Evolutionary conservation across 2,888 invertebrate species (phyloP).

Genomic region (Diplazon laetatorius): DNA sequence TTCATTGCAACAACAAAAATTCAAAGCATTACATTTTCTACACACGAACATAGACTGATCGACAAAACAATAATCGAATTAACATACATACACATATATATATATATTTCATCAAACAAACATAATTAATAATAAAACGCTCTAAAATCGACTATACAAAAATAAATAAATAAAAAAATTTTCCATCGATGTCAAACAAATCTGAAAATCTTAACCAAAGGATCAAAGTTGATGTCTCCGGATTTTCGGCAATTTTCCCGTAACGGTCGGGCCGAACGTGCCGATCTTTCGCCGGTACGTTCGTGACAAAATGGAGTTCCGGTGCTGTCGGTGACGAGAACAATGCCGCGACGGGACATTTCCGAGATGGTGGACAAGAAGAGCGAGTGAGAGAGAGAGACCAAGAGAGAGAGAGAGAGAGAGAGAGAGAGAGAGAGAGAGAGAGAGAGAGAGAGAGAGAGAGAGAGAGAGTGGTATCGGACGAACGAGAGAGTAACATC

Average conservation of each 20-base stretch:
- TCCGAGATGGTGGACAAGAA: constrained; percentile 15
- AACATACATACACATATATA: too few species aligned
- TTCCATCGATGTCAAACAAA: too few species aligned
- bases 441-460: constrained; percentile 5
- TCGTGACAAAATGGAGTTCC: constrained; percentile 7
- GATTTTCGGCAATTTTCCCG: background rate
- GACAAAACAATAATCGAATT: too few species aligned
- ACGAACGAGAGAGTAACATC: background rate
- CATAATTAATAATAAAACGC: too few species aligned
- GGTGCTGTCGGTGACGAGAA: constrained; percentile 5
- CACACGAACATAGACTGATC: too few species aligned
- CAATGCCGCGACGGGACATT: constrained; percentile 2
- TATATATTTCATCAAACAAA: too few species aligned
- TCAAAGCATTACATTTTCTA: too few species aligned
- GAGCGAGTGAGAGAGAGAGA: constrained; percentile 16
- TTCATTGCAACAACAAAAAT: too few species aligned
- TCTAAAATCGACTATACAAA: too few species aligned
- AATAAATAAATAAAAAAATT: too few species aligned
- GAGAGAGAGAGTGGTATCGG: too few species aligned
- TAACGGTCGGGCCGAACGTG: background rate
- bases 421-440: background rate
- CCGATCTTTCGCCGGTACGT: background rate
- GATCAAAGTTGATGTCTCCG: background rate
- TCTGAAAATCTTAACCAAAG: background rate
- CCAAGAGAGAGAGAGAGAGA: constrained; percentile 14